Conservation (phyloP, 2,113 vertebrate species). For the Prunella himalayana region DNA sequence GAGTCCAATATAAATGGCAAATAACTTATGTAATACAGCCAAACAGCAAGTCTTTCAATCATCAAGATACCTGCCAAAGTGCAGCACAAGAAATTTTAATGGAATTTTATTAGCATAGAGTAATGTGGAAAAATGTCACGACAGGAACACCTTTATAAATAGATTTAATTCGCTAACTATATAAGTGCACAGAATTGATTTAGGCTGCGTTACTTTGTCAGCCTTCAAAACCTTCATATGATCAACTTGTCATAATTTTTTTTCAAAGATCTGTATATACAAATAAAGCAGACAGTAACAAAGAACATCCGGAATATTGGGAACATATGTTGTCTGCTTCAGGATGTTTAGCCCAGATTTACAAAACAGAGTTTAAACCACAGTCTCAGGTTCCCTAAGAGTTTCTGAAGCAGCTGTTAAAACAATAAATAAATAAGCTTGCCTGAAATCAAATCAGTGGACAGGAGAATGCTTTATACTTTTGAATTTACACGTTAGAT, state of each 20-base stretch:
- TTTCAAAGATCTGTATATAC: background rate
- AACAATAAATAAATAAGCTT: background rate
- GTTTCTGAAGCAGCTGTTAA: background rate
- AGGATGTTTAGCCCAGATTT: background rate
- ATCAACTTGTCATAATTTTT: background rate
- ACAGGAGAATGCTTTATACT: background rate
- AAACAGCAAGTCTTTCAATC: background rate
- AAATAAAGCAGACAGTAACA: background rate
- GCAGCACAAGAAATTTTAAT: background rate
- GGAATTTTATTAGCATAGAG: background rate
- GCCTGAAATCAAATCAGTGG: background rate
- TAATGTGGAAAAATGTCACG: background rate
- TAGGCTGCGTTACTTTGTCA: background rate
- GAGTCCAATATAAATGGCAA: background rate
- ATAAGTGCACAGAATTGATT: background rate
- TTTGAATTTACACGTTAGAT: background rate
- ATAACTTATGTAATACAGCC: background rate
- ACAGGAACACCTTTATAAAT: background rate
- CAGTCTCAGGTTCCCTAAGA: background rate
- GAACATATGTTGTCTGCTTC: background rate
- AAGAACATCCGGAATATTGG: background rate
- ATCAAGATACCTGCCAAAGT: background rate
- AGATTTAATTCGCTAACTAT: background rate
- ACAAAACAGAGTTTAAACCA: background rate
- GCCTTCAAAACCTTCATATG: background rate